Evolutionary conservation across 2,888 invertebrate genomes (phyloP), one percentile per base, ranked within the genome.

Genomic region (Busseola fusca): DNA sequence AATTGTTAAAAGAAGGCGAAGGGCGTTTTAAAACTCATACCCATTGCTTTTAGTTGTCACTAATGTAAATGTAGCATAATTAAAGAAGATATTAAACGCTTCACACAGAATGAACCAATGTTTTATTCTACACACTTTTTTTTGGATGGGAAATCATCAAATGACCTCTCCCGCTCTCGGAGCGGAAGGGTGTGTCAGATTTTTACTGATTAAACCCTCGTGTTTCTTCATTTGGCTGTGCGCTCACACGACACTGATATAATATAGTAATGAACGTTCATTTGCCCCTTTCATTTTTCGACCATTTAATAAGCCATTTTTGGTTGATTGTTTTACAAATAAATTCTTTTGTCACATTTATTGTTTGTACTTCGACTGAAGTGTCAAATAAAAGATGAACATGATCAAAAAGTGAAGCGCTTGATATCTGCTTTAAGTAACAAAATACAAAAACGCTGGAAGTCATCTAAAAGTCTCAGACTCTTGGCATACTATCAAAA

Each of bases 361-460:
- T 0, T n/a, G 10, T 52, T 2, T 25, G 14, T 52, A 30, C 21
- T 30, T 57, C 30, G n/a, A 34, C 14, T 58, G 34, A 42, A 42
- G 37, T 48, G 10, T 48, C 48, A 2, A 21, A 48, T 48, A 21
- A 37, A 58, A 40, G 12, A 18, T 6, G 10, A 25, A 16, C n/a
- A n/a, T 18, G 5, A 18, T 27, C 12, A 60, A 25, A 40, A 25
- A 18, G 7, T 40, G 12, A 60, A 60, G 40, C 18, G 25, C 12
- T 27, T 40, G 40, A 27, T 42, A 42, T 60, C 25, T 60, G 12
- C 18, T 42, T 42, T 40, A n/a, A 50, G 10, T 50, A 60, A 42
- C n/a, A 68, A 45, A 64, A 81, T 54, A 76, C 42, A 65, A 62
- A 72, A 57, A 57, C 12, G 1, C 34, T 81, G 48, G 16, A 40